Conservation (phyloP, 2,888 invertebrate species). For the Amphipyra berbera region DNA sequence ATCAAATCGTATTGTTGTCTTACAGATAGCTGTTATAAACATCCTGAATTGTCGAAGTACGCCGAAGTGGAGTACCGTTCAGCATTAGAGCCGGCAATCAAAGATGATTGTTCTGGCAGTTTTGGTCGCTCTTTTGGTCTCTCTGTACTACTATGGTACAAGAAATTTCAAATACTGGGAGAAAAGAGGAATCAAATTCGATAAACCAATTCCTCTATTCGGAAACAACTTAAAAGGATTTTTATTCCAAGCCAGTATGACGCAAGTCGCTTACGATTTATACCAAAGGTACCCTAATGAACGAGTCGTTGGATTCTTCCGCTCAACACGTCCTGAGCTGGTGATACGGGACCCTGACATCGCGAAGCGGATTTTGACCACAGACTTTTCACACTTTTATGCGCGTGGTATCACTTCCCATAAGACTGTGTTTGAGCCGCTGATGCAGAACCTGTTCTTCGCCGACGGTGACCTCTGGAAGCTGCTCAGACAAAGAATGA, state of each 20-base stretch:
- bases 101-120: constrained; percentile 37
- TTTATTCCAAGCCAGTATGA: constrained; percentile 27
- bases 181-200: constrained; percentile 47
- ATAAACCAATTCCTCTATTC: constrained; percentile 39
- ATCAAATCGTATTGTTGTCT: neutral
- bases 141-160: constrained; percentile 44
- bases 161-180: constrained; percentile 58
- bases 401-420: constrained; percentile 57
- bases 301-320: constrained; percentile 67
- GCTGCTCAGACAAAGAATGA: constrained; percentile 67
- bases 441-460: constrained; percentile 68
- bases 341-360: constrained; percentile 69
- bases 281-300: constrained; percentile 66
- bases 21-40: constrained; percentile 8
- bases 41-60: too few species aligned
- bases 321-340: constrained; percentile 62
- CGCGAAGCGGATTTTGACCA: constrained; percentile 59
- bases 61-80: neutral
- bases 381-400: constrained; percentile 52
- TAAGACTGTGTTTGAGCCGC: constrained; percentile 58
- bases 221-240: constrained; percentile 34
- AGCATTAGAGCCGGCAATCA: neutral
- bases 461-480: constrained; percentile 71
- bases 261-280: constrained; percentile 38
- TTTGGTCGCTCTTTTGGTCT: constrained; percentile 17